Base-by-base conservation (phyloP, 2,888 invertebrate genomes). In the Podabrus alpinus region DNA sequence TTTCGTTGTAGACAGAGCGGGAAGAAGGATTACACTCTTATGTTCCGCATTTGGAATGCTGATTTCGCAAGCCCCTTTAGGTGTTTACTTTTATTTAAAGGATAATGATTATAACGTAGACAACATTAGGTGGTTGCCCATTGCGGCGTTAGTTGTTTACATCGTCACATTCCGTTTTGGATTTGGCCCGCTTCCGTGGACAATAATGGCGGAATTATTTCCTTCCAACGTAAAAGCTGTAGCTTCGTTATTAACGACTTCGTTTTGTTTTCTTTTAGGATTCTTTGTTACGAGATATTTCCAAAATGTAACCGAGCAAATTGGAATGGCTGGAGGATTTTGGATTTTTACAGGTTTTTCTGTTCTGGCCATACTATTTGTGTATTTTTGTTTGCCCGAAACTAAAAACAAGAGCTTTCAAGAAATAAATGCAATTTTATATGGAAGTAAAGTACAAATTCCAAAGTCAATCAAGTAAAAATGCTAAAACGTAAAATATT, bases 341-440 rank as follows among this genome's bases (percentile, higher is more conserved):
- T 93, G 93, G 90, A 86, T 93, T 45, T 94, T 93, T 84, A 91
- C 90, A 2, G 85, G 84, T 0, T 90, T 88, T 81, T 92, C 91
- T 78, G 81, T 88, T 1, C 16, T 89, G 0, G 88, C 92, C 0
- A 92, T 93, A 86, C 89, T 93, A 85, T 96, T 95, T 86, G 91
- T 93, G 0, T 86, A 92, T 68, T 89, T 92, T 80, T 82, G 93
- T 64, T 90, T 96, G 13, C 95, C 96, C 7, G 96, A 96, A 88
- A 96, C 96, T 0, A 95, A 94, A 86, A 95, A 95, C 60, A 92
- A 94, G 87, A 93, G 93, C 80, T 89, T 95, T 81, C 92, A 93
- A 82, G 92, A 96, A 87, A 95, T 96, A 9, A 64, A 64, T 10
- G 15, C 16, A n/a, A 64, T 64, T 88, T 60, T 85, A 64, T 64